Percentiles rank a stretch among this genome's conserved stretches.
Evolutionary conservation across 2,113 vertebrate genomes (phyloP).

Genomic region (Potamarius usumacintae): DNA sequence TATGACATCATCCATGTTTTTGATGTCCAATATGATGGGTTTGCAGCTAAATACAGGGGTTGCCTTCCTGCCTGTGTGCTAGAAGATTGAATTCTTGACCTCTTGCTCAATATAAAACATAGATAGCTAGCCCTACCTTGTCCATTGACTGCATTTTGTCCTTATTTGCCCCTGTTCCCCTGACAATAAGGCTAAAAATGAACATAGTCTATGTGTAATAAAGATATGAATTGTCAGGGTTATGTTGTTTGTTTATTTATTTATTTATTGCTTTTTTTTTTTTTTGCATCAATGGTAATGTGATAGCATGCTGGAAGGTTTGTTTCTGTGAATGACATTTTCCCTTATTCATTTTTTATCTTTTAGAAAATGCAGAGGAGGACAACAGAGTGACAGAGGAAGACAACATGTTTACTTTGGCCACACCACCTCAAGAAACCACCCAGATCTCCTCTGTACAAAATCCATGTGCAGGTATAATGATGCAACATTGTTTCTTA

Average conservation of each 20-base stretch:
- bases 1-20: not conserved
- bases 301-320: not conserved
- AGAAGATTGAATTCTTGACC: not conserved
- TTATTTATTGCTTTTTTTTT: too few relatives aligned
- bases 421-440: slow-evolving; percentile 29
- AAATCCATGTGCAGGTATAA: slow-evolving; percentile 56
- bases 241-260: not conserved
- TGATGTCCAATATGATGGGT: not conserved
- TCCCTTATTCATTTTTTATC: not conserved
- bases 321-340: not conserved
- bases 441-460: slow-evolving; percentile 15
- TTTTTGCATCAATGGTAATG: slow-evolving; percentile 11
- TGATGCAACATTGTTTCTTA: not conserved
- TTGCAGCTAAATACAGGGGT: not conserved
- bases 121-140: not conserved
- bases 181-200: not conserved
- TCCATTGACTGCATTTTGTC: slow-evolving; percentile 15
- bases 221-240: slow-evolving; percentile 13
- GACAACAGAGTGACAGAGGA: slow-evolving; percentile 58
- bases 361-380: slow-evolving; percentile 52
- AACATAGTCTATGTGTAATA: not conserved
- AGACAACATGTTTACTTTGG: slow-evolving; percentile 29
- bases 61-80: not conserved
- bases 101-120: not conserved
- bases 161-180: slow-evolving; percentile 32